These are phyloP conservation scores for Oreortyx pictus DNA, from an alignment of 2,797 vertebrate genomes.

Conservation along the genomic window DNA sequence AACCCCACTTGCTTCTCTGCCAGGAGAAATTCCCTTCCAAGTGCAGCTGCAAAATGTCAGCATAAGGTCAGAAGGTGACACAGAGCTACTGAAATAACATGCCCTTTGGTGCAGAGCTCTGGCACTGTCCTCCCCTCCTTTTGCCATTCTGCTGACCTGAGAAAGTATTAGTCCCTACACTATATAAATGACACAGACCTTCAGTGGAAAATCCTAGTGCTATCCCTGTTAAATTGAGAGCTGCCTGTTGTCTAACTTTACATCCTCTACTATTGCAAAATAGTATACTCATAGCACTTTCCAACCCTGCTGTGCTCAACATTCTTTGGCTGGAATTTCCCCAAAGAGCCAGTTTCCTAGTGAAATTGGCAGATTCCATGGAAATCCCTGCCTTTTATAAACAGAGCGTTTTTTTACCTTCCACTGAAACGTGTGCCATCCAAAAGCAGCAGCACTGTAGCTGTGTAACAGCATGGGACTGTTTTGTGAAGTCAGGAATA, in stretches of 20 bases:
- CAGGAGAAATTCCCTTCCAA: neutral
- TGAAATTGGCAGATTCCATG: neutral
- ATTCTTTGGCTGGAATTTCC: neutral
- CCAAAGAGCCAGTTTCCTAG: neutral
- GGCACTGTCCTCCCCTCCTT: neutral
- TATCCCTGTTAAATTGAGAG: neutral
- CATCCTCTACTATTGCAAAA: neutral
- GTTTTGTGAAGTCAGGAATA: neutral
- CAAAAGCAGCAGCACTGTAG: neutral
- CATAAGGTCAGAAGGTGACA: constrained; percentile 1
- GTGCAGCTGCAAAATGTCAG: constrained; percentile 3
- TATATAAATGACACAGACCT: neutral
- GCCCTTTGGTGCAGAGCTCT: neutral
- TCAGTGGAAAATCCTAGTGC: neutral
- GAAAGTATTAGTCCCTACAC: no score
- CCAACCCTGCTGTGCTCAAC: neutral
- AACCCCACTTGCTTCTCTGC: neutral
- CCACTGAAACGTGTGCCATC: fast-evolving
- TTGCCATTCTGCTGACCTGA: neutral
- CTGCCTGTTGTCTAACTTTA: neutral
- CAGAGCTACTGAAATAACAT: neutral
- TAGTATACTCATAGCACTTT: neutral
- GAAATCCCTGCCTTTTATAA: neutral
- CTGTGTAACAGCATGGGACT: neutral
- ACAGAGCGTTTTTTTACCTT: neutral